Evolutionary conservation across 2,888 invertebrate species (phyloP), one percentile per base, ranked within the genome.

Genomic region (Phengaris alcon): DNA sequence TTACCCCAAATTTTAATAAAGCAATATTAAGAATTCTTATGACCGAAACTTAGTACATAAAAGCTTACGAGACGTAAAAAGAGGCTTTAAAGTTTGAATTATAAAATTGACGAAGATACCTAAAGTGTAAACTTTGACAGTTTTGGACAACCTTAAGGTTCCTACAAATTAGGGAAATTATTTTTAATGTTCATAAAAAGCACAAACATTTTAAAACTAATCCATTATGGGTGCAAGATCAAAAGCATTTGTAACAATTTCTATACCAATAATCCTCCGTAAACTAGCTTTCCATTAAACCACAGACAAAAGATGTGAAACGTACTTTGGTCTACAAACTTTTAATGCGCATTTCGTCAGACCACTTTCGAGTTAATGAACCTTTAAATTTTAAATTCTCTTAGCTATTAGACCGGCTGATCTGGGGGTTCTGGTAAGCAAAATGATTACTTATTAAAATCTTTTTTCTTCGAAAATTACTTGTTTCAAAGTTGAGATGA

Each of bases 281-380:
- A 76, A 77, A 75, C 77, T 73, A 75, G 75, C 76, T 76, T 75
- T 64, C 69, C 52, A 68, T 57, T 78, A 79, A 78, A 79, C 77
- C 75, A 74, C 83, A 84, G 82, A 82, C 81, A 81, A 81, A 82
- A 83, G 82, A 84, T 82, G 76, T 78, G 76, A 76, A 76, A 57
- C 72, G 74, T 70, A 74, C 70, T 75, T 75, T 57, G 76, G 75
- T 81, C 82, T 80, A 80, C 84, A 84, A 85, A 85, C 82, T 83
- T 84, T 83, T 82, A 82, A 83, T 81, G 80, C 80, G 79, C 82
- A 81, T 82, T 84, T 81, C 81, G 81, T 76, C 76, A 82, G 82
- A 82, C 79, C 79, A 80, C 78, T 81, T 80, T 76, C 75, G 77
- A 76, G 79, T 80, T 80, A 77, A 75, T 76, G 76, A 79, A 80